These are phyloP conservation scores for Paralichthys olivaceus DNA, from an alignment of 2,113 vertebrate species.

Conservation along the genomic window DNA sequence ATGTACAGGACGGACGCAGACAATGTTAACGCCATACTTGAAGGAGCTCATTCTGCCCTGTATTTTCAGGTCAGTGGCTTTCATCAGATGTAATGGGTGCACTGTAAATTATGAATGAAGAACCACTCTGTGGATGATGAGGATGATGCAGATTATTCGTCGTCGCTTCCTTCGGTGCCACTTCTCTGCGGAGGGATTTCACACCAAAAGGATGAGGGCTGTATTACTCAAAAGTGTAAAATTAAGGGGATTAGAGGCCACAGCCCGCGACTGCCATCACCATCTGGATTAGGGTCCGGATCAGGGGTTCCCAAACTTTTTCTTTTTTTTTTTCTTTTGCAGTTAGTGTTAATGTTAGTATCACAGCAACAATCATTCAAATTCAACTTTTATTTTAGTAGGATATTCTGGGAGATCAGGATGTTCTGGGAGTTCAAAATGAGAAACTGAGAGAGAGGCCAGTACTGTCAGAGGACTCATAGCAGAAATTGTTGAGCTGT, in stretches of 20 bases:
- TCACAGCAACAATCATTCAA: neutral
- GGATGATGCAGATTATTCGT: slow-evolving; percentile 79
- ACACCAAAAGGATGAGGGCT: slow-evolving; percentile 55
- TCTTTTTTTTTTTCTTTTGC: slow-evolving; percentile 14
- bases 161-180: slow-evolving; percentile 58
- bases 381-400: slow-evolving; percentile 1
- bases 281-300: slow-evolving; percentile 51
- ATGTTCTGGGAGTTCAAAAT: neutral
- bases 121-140: slow-evolving; percentile 71
- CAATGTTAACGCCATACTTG: slow-evolving; percentile 52
- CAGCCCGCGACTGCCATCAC: slow-evolving; percentile 37
- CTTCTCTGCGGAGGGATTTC: slow-evolving; percentile 60
- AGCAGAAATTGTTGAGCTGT: neutral
- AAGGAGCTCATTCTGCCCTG: slow-evolving; percentile 61
- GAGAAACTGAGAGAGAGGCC: neutral
- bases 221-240: slow-evolving; percentile 54
- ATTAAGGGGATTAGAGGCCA: slow-evolving; percentile 64
- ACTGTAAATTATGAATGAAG: slow-evolving; percentile 80
- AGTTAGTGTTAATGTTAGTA: neutral
- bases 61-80: slow-evolving; percentile 79
- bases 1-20: slow-evolving; percentile 25
- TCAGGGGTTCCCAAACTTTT: slow-evolving; percentile 42
- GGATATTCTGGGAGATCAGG: neutral
- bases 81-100: slow-evolving; percentile 76
- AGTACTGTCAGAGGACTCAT: neutral